These are phyloP conservation scores for Potamilus streckersoni DNA, from an alignment of 1,140 invertebrate genomes.

Conservation along the genomic window DNA sequence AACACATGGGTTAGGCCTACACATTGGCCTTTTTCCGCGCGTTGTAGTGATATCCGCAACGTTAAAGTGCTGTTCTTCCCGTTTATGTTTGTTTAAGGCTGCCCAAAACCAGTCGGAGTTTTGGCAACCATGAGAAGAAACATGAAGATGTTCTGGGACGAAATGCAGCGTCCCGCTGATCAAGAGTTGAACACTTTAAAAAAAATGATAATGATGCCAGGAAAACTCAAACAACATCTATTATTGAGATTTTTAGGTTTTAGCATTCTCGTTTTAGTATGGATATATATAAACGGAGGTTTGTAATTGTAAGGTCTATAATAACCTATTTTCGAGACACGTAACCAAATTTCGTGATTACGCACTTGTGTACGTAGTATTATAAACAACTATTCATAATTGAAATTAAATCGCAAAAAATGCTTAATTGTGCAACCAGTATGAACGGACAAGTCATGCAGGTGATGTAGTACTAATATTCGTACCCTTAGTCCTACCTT, in stretches of 20 bases:
- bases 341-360: background rate
- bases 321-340: background rate
- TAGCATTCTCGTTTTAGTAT: slow-evolving; percentile 26
- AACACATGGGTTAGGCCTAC: too few relatives aligned
- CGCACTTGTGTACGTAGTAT: background rate
- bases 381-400: background rate
- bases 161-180: background rate
- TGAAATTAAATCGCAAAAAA: background rate
- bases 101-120: too few relatives aligned
- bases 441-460: background rate
- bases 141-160: background rate
- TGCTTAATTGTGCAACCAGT: background rate
- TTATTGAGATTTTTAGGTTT: slow-evolving; percentile 13
- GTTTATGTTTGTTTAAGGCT: too few relatives aligned
- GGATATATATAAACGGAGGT: slow-evolving; percentile 41
- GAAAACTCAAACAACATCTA: slow-evolving; percentile 20
- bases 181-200: too few relatives aligned
- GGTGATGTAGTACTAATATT: too few relatives aligned
- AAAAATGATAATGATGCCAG: too few relatives aligned
- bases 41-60: too few relatives aligned
- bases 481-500: too few relatives aligned
- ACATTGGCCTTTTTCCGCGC: too few relatives aligned
- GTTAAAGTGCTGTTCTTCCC: too few relatives aligned
- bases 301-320: background rate
- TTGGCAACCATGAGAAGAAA: slow-evolving; percentile 1